Conservation (phyloP, 2,113 vertebrate genomes). For the Tragelaphus strepsiceros region DNA sequence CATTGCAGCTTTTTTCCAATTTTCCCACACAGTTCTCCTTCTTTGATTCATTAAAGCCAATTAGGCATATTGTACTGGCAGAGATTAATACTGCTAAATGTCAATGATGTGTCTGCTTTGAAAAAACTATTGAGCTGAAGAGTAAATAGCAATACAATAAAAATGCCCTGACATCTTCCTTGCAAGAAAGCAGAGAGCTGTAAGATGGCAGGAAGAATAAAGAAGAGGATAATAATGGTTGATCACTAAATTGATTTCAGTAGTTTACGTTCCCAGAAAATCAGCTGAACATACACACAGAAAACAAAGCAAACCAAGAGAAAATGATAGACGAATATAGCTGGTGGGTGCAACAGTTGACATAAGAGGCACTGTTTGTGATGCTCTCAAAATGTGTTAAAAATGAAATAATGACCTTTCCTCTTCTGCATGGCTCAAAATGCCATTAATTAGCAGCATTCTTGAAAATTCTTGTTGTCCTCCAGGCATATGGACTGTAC, state of each 20-base stretch:
- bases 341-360: neutral
- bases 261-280: conserved; percentile 12
- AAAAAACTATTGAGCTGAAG: conserved; percentile 49
- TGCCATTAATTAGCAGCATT: conserved; percentile 36
- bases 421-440: neutral
- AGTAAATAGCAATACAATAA: conserved; percentile 59
- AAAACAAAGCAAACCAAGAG: neutral
- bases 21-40: conserved; percentile 26
- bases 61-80: conserved; percentile 18
- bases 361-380: neutral
- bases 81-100: conserved; percentile 52
- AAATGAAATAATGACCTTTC: conserved; percentile 38
- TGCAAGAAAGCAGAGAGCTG: neutral
- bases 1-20: conserved; percentile 6
- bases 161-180: conserved; percentile 25
- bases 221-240: conserved; percentile 60
- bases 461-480: neutral
- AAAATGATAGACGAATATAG: neutral
- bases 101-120: conserved; percentile 32
- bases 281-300: neutral
- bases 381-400: neutral
- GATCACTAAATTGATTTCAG: conserved; percentile 56
- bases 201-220: conserved; percentile 5
- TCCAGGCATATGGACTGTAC: neutral
- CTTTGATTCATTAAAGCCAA: conserved; percentile 56